A percentile compares a stretch with the other conserved stretches of the same genome.
These are phyloP conservation scores for Mus minutoides DNA, from an alignment of 2,797 vertebrate species.

Conservation along the genomic window DNA sequence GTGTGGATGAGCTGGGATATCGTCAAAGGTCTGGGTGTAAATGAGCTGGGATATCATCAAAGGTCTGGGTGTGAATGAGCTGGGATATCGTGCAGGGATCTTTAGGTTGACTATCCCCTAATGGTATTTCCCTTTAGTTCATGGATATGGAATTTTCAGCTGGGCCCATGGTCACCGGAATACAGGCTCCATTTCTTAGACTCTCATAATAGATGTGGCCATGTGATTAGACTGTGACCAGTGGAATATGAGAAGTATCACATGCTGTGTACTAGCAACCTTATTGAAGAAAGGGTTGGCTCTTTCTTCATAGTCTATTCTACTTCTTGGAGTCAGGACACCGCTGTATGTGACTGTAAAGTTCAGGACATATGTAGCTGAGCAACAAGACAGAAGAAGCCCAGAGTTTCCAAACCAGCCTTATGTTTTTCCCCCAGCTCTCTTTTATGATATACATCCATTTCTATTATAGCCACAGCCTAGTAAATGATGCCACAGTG, in stretches of 20 bases:
- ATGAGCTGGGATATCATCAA: too few species aligned
- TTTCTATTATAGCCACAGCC: not conserved
- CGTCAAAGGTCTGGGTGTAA: too few species aligned
- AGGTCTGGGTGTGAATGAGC: not conserved
- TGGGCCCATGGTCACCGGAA: not conserved
- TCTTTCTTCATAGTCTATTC: not conserved
- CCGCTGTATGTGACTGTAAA: not conserved
- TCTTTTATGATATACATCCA: not conserved
- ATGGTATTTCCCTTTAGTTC: not conserved
- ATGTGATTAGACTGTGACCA: not conserved
- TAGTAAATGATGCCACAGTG: not conserved
- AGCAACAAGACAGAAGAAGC: not conserved
- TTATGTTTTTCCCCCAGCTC: not conserved
- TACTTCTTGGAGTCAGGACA: not conserved
- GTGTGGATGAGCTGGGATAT: not conserved
- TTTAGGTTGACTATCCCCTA: not conserved
- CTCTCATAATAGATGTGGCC: not conserved
- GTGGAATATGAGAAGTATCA: not conserved
- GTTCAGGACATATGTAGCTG: not conserved
- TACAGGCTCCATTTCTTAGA: not conserved
- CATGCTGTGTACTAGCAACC: not conserved
- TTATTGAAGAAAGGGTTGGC: not conserved
- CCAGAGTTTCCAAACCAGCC: not conserved
- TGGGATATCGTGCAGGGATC: not conserved
- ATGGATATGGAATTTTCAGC: not conserved